These are phyloP conservation scores for Drosophila baimaii DNA, from an alignment of 1,140 invertebrate genomes.

Conservation along the genomic window DNA sequence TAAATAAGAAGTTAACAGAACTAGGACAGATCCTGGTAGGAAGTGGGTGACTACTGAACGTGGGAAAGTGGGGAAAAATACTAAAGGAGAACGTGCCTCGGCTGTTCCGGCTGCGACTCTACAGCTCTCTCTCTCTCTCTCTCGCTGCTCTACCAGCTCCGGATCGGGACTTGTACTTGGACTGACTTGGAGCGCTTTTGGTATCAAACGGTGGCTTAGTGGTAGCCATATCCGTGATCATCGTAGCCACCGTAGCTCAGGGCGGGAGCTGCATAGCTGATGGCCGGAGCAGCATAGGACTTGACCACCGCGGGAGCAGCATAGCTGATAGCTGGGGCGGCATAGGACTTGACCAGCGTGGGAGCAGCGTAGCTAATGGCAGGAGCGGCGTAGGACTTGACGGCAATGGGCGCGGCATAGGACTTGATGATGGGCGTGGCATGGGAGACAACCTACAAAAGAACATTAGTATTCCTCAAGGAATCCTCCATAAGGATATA, in stretches of 20 bases:
- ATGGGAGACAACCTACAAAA: slow-evolving; percentile 42
- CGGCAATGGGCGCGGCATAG: slow-evolving; percentile 51
- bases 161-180: slow-evolving; percentile 3
- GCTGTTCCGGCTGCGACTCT: slow-evolving; percentile 33
- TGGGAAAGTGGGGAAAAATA: slow-evolving; percentile 27
- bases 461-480: neutral
- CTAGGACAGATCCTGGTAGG: slow-evolving; percentile 24
- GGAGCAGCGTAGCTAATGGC: slow-evolving; percentile 39
- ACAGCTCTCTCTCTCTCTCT: slow-evolving; percentile 17
- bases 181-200: slow-evolving; percentile 30
- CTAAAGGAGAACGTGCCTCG: slow-evolving; percentile 60
- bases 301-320: slow-evolving; percentile 64
- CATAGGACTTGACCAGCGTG: slow-evolving; percentile 49
- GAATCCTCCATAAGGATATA: neutral
- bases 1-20: slow-evolving; percentile 66
- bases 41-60: slow-evolving; percentile 27
- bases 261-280: slow-evolving; percentile 69
- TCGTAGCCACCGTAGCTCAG: slow-evolving; percentile 60
- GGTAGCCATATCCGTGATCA: slow-evolving; percentile 57
- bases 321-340: slow-evolving; percentile 59
- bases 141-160: slow-evolving; percentile 6
- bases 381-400: slow-evolving; percentile 41
- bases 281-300: slow-evolving; percentile 59
- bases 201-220: slow-evolving; percentile 4
- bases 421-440: slow-evolving; percentile 59